A percentile compares a stretch with the other conserved stretches of the same genome.
Evolutionary conservation across 1,140 invertebrate genomes (phyloP).

Genomic region (Scaptomyza hsui): DNA sequence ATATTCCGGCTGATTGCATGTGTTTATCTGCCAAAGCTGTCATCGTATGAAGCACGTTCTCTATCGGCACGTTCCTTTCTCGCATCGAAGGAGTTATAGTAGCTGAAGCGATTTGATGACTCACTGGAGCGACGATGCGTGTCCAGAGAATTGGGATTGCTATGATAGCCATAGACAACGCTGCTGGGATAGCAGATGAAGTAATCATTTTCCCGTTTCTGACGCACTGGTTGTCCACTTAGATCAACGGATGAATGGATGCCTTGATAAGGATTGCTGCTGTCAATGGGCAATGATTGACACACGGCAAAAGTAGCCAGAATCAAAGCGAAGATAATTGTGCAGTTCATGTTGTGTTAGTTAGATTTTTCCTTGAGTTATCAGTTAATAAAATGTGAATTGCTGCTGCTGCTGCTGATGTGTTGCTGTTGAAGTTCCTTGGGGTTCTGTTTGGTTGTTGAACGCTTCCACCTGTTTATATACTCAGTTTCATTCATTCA

Average conservation of each 20-base stretch:
- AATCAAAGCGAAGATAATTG: conserved; percentile 26
- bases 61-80: conserved; percentile 54
- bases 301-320: conserved; percentile 12
- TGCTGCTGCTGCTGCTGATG: conserved; percentile 28
- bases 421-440: conserved; percentile 52
- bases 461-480: conserved; percentile 45
- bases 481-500: conserved; percentile 33
- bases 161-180: conserved; percentile 50
- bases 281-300: conserved; percentile 37
- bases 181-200: conserved; percentile 73
- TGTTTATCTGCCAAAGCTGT: conserved; percentile 57
- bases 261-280: conserved; percentile 9
- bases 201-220: conserved; percentile 55
- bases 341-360: conserved; percentile 49
- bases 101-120: not conserved
- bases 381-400: not conserved
- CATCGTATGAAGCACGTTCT: conserved; percentile 58
- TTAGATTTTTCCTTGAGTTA: not conserved
- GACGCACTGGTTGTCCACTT: conserved; percentile 55
- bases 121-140: conserved; percentile 47
- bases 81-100: conserved; percentile 43
- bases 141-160: conserved; percentile 8
- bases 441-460: conserved; percentile 53
- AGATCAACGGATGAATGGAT: conserved; percentile 52
- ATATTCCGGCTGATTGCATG: not conserved